These are phyloP conservation scores for Eupristina koningsbergeri DNA, from an alignment of 1,140 invertebrate genomes.

Conservation along the genomic window DNA sequence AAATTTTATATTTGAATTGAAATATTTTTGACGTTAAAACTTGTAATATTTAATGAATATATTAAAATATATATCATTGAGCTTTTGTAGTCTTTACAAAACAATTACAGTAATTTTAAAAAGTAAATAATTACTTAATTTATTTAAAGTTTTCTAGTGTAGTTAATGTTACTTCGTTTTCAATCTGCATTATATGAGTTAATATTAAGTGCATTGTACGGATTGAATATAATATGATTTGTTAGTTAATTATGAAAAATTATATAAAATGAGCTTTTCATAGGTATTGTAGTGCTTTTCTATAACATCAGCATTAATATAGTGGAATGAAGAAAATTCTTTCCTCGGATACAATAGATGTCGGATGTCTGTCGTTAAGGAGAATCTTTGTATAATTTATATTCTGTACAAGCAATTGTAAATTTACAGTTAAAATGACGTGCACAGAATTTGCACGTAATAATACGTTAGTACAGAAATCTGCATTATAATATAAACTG, in stretches of 20 bases:
- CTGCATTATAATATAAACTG: neutral
- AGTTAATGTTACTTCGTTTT: no score
- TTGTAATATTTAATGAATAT: no score
- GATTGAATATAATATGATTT: neutral
- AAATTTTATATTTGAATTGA: no score
- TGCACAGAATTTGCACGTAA: no score
- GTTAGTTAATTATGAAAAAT: constrained; percentile 29
- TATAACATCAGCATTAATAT: constrained; percentile 19
- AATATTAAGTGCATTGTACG: constrained; percentile 1
- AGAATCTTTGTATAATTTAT: neutral
- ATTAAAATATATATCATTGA: no score
- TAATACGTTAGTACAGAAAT: no score
- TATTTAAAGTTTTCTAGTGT: neutral
- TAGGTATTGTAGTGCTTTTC: constrained; percentile 19
- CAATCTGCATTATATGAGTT: neutral
- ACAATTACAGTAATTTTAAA: neutral
- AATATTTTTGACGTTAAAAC: no score
- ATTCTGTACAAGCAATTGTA: neutral
- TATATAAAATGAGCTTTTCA: neutral
- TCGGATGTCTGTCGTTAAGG: constrained; percentile 7
- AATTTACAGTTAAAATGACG: no score
- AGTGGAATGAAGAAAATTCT: constrained; percentile 1
- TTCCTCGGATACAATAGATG: neutral
- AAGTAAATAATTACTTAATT: neutral
- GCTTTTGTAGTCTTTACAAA: no score